Evolutionary conservation across 2,797 vertebrate genomes (phyloP), one percentile per base, ranked within the genome.

Genomic region (Semaprochilodus insignis): DNA sequence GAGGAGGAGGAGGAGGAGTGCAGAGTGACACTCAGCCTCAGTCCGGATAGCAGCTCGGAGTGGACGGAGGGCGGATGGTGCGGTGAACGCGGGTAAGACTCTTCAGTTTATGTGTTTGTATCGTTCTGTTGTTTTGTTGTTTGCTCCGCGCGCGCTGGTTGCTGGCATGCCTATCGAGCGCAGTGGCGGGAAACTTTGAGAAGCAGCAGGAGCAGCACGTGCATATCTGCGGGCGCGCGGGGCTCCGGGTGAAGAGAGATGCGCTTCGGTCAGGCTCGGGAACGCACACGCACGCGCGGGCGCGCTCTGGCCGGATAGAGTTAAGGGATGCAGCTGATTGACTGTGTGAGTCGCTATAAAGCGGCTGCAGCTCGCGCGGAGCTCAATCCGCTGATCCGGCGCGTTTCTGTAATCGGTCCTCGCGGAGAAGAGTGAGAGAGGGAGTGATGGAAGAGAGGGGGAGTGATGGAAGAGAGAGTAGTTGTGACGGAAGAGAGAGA

Each of bases 31-130:
- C 23, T 3, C 60, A 63, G 59, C 23, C 19, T 16, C 10, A 60
- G 59, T 60, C n/a, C 59, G 59, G 57, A 23, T 2, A n/a, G 10
- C 59, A 14, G 59, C 54, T 5, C 2, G 13, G 57, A 23, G 57
- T 2, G 57, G 21, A n/a, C 57, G 7, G 57, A 10, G 17, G 54
- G 91, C 23, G 86, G 78, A 87, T 89, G 78, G 87, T 86, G 87
- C 88, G 89, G 87, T 92, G 91, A 87, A 91, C 91, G 84, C 89
- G 83, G 94, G 94, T 95, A 94, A 81, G 75, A 36, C 60, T 40
- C 36, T 10, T 25, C 23, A n/a, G 1, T 51, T n/a, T 36, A 10
- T 17, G 21, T 67, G 5, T 44, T 44, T 44, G 40, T 48, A 48
- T 48, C 8, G 10, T 40, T 69, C 0, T 21, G 3, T n/a, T 3